These are phyloP conservation scores for Pempheris klunzingeri DNA, from an alignment of 2,797 vertebrate species.

Conservation along the genomic window DNA sequence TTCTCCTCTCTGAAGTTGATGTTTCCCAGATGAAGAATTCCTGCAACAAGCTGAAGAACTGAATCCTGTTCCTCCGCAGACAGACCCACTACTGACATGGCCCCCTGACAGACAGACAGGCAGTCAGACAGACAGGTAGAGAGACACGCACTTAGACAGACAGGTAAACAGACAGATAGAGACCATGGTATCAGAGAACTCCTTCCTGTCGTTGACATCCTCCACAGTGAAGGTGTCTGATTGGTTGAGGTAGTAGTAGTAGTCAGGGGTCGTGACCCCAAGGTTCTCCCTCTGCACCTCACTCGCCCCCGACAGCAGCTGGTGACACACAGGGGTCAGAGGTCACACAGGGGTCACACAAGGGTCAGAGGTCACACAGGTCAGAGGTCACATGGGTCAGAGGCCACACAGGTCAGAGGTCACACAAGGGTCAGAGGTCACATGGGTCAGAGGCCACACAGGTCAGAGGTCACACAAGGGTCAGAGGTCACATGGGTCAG, in stretches of 20 bases:
- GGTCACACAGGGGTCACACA: constrained; percentile 21
- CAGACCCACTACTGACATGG: constrained; percentile 87
- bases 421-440: too few species aligned
- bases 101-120: constrained; percentile 71
- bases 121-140: constrained; percentile 11
- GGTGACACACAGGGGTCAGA: constrained; percentile 43
- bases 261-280: constrained; percentile 87
- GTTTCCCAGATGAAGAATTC: constrained; percentile 90
- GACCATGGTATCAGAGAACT: constrained; percentile 88
- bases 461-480: too few species aligned
- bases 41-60: constrained; percentile 88
- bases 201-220: constrained; percentile 86
- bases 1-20: constrained; percentile 88
- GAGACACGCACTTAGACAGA: neutral
- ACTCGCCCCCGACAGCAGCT: constrained; percentile 85
- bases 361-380: too few species aligned
- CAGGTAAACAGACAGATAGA: constrained; percentile 31
- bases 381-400: too few species aligned
- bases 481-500: too few species aligned
- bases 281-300: constrained; percentile 87
- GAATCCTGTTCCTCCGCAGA: constrained; percentile 82
- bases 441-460: too few species aligned
- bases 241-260: constrained; percentile 90
- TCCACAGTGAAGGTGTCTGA: constrained; percentile 88
- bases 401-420: too few species aligned